These are phyloP conservation scores for Torymus tubicola DNA, from an alignment of 2,888 invertebrate species.

Conservation along the genomic window DNA sequence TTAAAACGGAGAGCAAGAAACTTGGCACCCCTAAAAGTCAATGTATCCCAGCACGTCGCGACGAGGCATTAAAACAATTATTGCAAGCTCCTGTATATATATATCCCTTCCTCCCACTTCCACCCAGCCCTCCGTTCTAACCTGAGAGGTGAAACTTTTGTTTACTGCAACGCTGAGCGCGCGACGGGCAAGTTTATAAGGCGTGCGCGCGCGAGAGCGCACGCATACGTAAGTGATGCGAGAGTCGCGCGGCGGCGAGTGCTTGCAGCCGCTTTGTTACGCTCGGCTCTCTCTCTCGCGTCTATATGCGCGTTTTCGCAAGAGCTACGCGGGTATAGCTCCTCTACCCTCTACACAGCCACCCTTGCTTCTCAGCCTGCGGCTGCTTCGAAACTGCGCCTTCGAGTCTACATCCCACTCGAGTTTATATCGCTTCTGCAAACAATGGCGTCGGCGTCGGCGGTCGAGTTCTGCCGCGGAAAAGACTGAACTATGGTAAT, in stretches of 20 bases:
- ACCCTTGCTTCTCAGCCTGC: not conserved
- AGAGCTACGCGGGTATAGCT: too few relatives aligned
- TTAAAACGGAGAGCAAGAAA: not conserved
- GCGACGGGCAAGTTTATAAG: too few relatives aligned
- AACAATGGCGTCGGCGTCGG: slow-evolving; percentile 19
- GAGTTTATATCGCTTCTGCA: slow-evolving; percentile 37
- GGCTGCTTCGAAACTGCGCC: not conserved
- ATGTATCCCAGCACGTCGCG: not conserved
- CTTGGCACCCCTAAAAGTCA: slow-evolving; percentile 7
- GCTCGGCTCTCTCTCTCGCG: not conserved
- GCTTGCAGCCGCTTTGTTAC: not conserved
- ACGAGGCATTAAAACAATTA: slow-evolving; percentile 20
- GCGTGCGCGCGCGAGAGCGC: too few relatives aligned
- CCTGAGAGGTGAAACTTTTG: slow-evolving; percentile 11
- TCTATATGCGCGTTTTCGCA: too few relatives aligned
- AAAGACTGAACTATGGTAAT: slow-evolving; percentile 36
- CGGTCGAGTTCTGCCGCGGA: not conserved
- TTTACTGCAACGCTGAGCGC: not conserved
- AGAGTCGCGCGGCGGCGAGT: not conserved
- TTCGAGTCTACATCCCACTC: slow-evolving; percentile 16
- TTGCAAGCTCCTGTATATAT: not conserved
- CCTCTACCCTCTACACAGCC: not conserved
- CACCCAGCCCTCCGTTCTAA: not conserved
- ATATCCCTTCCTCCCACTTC: too few relatives aligned
- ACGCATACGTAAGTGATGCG: not conserved